phyloP scores from a whole-genome alignment of 2,113 vertebrate genomes.

The Urocynchramus pylzowi region DNA sequence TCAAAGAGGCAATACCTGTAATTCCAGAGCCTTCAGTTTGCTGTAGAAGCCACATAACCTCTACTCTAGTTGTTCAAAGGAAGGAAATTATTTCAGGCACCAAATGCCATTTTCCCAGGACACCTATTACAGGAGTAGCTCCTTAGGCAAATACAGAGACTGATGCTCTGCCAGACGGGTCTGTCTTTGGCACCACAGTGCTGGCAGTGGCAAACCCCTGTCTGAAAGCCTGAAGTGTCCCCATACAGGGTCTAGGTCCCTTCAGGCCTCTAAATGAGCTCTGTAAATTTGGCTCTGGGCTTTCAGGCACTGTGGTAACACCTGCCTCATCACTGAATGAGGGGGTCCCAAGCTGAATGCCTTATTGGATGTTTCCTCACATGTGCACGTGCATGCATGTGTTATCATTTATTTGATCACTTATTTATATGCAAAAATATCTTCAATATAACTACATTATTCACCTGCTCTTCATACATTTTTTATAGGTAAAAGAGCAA shows the following conservation, averaged over 20 bases:
- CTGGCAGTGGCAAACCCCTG: not conserved
- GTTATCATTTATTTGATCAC: not conserved
- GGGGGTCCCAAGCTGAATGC: not conserved
- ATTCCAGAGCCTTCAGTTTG: not conserved
- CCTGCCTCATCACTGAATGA: rapidly evolving
- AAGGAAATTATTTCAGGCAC: not conserved
- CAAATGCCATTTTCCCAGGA: not conserved
- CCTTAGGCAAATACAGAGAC: not conserved
- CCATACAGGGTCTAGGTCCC: not conserved
- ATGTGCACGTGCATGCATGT: not conserved
- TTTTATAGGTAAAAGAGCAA: not conserved
- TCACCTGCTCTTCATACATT: not conserved
- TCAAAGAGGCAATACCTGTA: not conserved
- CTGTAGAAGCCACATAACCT: not conserved
- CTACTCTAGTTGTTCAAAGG: not conserved
- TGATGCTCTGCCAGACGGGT: too few species aligned
- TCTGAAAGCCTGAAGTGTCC: not conserved
- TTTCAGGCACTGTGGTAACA: not conserved
- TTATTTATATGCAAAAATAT: not conserved
- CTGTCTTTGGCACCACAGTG: not conserved
- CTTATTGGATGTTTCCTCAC: rapidly evolving
- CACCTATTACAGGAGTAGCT: not conserved
- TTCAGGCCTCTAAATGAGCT: not conserved
- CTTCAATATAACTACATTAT: not conserved
- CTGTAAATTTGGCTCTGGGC: not conserved